These are phyloP conservation scores for Agrenia bidenticulata DNA, from an alignment of 2,888 invertebrate species.

Conservation along the genomic window DNA sequence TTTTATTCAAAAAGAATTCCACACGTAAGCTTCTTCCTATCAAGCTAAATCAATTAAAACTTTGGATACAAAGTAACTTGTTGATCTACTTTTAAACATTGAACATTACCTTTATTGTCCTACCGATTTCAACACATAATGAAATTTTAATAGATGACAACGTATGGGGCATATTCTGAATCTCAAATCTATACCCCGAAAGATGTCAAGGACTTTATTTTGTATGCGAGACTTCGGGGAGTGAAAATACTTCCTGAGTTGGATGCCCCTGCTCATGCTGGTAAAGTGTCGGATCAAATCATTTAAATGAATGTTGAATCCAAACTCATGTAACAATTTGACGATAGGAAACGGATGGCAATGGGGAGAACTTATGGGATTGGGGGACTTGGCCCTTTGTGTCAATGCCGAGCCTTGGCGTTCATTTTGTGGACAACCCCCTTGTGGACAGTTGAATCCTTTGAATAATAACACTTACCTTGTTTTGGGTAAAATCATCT, in stretches of 20 bases:
- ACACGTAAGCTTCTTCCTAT: constrained; percentile 55
- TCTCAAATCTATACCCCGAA: constrained; percentile 67
- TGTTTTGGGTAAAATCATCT: constrained; percentile 55
- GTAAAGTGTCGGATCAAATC: constrained; percentile 17
- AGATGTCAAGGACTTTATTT: constrained; percentile 61
- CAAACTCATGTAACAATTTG: no score
- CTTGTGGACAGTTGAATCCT: constrained; percentile 61
- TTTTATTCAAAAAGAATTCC: constrained; percentile 57
- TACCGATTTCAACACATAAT: no score
- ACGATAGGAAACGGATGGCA: constrained; percentile 54
- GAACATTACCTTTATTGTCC: no score
- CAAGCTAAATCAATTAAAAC: no score
- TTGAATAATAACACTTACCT: constrained; percentile 53
- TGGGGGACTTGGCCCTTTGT: constrained; percentile 77
- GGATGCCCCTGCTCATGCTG: constrained; percentile 55
- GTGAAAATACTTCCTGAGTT: constrained; percentile 56
- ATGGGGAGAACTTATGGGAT: constrained; percentile 59
- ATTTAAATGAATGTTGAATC: not conserved
- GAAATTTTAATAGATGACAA: constrained; percentile 61
- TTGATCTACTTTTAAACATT: no score
- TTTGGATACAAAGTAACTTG: no score
- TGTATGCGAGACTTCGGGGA: constrained; percentile 59
- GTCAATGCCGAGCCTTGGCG: constrained; percentile 77
- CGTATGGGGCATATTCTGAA: constrained; percentile 63
- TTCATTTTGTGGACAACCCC: constrained; percentile 65